Evolutionary conservation across 2,888 invertebrate genomes (phyloP).

Genomic region (Apotomis turbidana): DNA sequence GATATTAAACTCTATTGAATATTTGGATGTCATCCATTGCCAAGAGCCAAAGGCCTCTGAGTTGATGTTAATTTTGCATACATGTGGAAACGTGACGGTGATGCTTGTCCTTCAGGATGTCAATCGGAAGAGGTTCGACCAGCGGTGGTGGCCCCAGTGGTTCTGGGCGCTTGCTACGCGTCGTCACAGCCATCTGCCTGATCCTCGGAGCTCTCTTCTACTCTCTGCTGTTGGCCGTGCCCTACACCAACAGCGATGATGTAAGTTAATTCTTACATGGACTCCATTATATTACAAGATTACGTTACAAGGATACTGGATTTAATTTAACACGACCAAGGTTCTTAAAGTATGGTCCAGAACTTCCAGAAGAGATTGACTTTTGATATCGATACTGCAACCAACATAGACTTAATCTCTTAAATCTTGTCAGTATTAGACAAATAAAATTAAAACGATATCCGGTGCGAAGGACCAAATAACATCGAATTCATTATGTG

Average conservation of each 20-base stretch:
- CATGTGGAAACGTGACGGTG: not conserved
- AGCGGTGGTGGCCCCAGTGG: conserved; percentile 77
- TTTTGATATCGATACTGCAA: too few species aligned
- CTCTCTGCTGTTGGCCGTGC: conserved; percentile 86
- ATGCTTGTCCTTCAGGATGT: conserved; percentile 59
- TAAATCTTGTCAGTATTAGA: too few species aligned
- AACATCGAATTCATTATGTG: not conserved
- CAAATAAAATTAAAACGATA: not conserved
- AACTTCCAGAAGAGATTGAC: too few species aligned
- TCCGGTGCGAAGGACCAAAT: conserved; percentile 3
- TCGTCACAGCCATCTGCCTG: conserved; percentile 87
- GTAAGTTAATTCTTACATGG: conserved; percentile 20
- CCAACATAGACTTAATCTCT: too few species aligned
- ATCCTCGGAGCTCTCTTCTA: conserved; percentile 88
- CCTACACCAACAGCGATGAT: conserved; percentile 85
- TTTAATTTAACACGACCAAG: too few species aligned
- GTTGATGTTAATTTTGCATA: too few species aligned
- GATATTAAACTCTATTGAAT: too few species aligned
- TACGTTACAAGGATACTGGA: too few species aligned
- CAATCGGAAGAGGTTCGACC: conserved; percentile 79
- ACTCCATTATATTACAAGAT: too few species aligned
- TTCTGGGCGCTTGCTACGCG: conserved; percentile 86
- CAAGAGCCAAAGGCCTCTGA: too few species aligned
- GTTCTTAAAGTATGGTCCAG: too few species aligned
- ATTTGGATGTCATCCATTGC: too few species aligned